phyloP scores from a whole-genome alignment of 2,888 invertebrate species.

The Leptarthrus brevirostris region DNA sequence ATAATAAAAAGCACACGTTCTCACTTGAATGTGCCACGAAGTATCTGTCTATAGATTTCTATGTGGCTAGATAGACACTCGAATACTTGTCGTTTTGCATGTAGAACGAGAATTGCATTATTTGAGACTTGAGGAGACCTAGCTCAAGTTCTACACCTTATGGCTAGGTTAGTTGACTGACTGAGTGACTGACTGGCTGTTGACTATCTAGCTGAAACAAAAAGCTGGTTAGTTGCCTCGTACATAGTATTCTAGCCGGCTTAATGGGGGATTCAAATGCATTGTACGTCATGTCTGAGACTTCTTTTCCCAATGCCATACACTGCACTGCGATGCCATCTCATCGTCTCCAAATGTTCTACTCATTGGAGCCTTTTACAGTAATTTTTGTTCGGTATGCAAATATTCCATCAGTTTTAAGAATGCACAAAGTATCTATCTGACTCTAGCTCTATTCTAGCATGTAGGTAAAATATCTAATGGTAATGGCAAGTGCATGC shows the following conservation, averaged over 20 bases:
- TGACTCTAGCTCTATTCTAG: too few relatives aligned
- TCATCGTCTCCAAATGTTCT: slow-evolving; percentile 23
- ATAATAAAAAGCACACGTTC: slow-evolving; percentile 15
- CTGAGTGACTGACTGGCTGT: slow-evolving; percentile 10
- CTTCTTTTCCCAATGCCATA: background rate
- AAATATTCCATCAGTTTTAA: slow-evolving; percentile 41
- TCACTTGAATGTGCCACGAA: background rate
- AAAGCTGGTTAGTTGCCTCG: background rate
- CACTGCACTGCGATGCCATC: slow-evolving; percentile 1
- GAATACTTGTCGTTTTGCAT: background rate
- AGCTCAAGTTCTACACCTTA: slow-evolving; percentile 10
- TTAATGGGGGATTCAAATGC: slow-evolving; percentile 27
- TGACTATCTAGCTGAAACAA: background rate
- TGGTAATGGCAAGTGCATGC: background rate
- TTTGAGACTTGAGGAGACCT: background rate
- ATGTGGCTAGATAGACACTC: background rate
- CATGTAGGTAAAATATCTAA: background rate
- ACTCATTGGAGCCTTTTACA: slow-evolving; percentile 36
- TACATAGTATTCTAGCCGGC: background rate
- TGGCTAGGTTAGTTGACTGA: slow-evolving; percentile 1
- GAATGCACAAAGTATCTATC: slow-evolving; percentile 15
- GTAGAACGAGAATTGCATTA: slow-evolving; percentile 17
- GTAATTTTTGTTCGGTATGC: slow-evolving; percentile 45
- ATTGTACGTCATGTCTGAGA: slow-evolving; percentile 9
- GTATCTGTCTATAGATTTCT: background rate